Evolutionary conservation across 2,797 vertebrate species (phyloP), one percentile per base, ranked within the genome.

Genomic region (Zalophus californianus): DNA sequence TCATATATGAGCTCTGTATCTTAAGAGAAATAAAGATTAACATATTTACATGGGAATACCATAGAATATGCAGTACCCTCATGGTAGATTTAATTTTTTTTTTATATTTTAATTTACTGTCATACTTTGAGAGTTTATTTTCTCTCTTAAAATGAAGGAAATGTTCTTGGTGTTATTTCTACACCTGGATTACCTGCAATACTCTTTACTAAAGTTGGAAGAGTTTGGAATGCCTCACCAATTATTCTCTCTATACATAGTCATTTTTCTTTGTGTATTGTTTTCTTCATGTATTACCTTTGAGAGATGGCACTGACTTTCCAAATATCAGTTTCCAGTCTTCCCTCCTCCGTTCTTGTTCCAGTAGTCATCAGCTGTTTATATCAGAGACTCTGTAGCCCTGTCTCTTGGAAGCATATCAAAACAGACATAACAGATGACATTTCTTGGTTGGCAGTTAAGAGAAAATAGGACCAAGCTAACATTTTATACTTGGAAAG

Each of bases 1-100:
- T 94, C 16, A 48, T 72, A 72, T 83, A 72, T 66, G 9, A 86
- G 87, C 44, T 91, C 18, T 80, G 0, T 91, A 93, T 97, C 35
- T 82, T 94, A 91, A 70, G n/a, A 94, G 52, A 96, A 79, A 86
- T 70, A 29, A 86, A 93, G 48, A 75, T 72, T 87, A 94, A 84
- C 11, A 21, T 90, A 68, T 68, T 95, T 97, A 94, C 79, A 78
- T 91, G 66, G 79, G 70, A 90, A 60, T 87, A 38, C 72, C 27
- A 2, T 90, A 75, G 70, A 91, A 21, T 94, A 94, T 21, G 1
- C 10, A 79, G 5, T 77, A 38, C 44, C 18, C 72, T 82, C 54
- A 23, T 85, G 50, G 29, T 44, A 64, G 27, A 85, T 94, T 93
- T 87, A 91, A 41, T 91, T 94, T 52, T 88, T 94, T 94, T 66